Percentiles rank a stretch among this genome's conserved stretches.
These are phyloP conservation scores for Xanthia icteritia DNA, from an alignment of 2,888 invertebrate genomes.

Conservation along the genomic window DNA sequence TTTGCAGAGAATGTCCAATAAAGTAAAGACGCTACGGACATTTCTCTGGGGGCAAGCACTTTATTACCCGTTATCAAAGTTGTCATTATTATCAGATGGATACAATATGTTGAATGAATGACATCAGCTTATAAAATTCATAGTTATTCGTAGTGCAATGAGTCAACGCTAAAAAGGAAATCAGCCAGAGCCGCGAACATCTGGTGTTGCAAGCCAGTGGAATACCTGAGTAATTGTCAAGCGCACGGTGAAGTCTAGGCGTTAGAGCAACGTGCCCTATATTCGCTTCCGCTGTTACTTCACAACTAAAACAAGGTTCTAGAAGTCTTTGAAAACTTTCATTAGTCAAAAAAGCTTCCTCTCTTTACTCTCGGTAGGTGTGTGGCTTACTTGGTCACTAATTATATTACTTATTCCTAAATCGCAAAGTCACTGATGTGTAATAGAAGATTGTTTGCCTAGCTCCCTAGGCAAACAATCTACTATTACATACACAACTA, in stretches of 20 bases:
- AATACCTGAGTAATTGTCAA: slow-evolving; percentile 36
- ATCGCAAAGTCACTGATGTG: slow-evolving; percentile 17
- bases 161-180: slow-evolving; percentile 26
- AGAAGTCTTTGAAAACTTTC: neutral
- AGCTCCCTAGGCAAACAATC: too few relatives aligned
- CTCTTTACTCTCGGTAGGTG: neutral
- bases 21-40: neutral
- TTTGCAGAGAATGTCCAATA: slow-evolving; percentile 5
- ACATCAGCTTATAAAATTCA: slow-evolving; percentile 1
- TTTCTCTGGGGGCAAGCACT: neutral
- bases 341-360: slow-evolving; percentile 7
- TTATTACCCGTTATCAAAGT: neutral
- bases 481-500: too few relatives aligned
- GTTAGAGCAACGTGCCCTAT: slow-evolving; percentile 10
- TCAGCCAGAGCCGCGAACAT: slow-evolving; percentile 1
- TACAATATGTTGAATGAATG: slow-evolving; percentile 16
- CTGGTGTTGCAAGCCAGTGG: slow-evolving; percentile 31
- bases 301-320: slow-evolving; percentile 6
- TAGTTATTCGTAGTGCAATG: slow-evolving; percentile 6
- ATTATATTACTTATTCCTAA: neutral
- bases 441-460: too few relatives aligned
- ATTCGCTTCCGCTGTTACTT: slow-evolving; percentile 34
- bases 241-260: slow-evolving; percentile 33
- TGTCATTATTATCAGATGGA: neutral
- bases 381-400: neutral